Base-by-base conservation (phyloP, 2,888 invertebrate species). In the Lissonota sp. region DNA sequence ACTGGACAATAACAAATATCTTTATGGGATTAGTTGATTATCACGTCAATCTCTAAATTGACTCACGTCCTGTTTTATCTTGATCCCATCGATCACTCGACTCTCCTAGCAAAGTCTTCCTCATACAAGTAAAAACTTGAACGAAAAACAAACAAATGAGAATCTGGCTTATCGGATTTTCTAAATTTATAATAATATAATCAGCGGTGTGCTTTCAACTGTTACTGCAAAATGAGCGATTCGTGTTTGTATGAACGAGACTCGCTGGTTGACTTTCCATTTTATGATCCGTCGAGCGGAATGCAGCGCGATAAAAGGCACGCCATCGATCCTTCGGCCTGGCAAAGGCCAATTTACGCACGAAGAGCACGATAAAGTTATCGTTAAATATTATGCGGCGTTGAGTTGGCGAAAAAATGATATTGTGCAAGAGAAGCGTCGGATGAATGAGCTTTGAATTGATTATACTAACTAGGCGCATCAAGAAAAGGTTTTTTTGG, bases 211-310 rank as follows among this genome's bases (percentile, higher is more conserved):
- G 7, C 14, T 53, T 26, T 26, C 26, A 26, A 26, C 26, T 66
- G 8, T 40, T 42, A 14, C 10, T 8, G 40, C 7, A 8, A 16
- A 6, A 14, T 26, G 8, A 69, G 12, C 12, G 12, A 14, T 14
- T 53, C 14, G 3, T 53, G 12, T 7, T 16, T 12, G 7, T 26
- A 7, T n/a, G 8, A 42, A 37, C n/a, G 46, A 39, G 40, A 55
- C 55, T 42, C 12, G 7, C 7, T 55, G 26, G 37, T 62, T 57
- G 46, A 55, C 49, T 57, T 57, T 26, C 12, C 49, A 63, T 73
- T 69, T 79, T 49, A 57, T 16, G 58, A 51, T 26, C 71, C 8
- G 64, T 42, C 57, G 53, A 67, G 79, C 79, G 69, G 14, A 10
- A 12, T 14, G 53, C 37, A 62, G 46, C 16, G 12, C 42, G 42